Percentiles rank a stretch among this genome's conserved stretches.
These are phyloP conservation scores for Sylvia atricapilla DNA, from an alignment of 2,113 vertebrate genomes.

Conservation along the genomic window DNA sequence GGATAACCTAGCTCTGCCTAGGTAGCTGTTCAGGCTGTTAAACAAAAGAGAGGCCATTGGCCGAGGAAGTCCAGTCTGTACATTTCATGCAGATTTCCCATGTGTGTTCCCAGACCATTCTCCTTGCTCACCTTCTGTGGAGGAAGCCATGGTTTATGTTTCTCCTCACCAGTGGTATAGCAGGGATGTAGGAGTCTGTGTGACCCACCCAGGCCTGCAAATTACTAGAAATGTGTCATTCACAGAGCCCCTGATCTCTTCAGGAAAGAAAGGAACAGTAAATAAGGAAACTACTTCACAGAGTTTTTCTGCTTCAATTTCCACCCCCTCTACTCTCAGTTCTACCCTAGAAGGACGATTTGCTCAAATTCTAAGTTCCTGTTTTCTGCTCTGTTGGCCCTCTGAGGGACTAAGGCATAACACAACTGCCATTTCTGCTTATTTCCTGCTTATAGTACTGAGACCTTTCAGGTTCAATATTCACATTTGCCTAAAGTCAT, in stretches of 20 bases:
- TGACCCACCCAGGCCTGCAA: neutral
- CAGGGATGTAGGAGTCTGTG: neutral
- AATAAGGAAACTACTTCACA: neutral
- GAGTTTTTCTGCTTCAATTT: neutral
- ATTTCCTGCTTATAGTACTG: neutral
- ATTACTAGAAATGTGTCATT: neutral
- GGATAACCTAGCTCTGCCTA: neutral
- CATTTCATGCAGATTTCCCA: neutral
- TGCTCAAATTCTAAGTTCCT: conserved; percentile 8
- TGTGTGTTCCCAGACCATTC: neutral
- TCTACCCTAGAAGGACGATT: neutral
- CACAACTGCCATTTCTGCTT: neutral
- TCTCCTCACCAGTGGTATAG: neutral
- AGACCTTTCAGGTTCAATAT: conserved; percentile 53
- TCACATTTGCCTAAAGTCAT: conserved; percentile 43
- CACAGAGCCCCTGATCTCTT: neutral
- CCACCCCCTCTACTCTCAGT: neutral
- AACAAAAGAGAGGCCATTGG: neutral
- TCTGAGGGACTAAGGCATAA: neutral
- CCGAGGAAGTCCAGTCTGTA: neutral
- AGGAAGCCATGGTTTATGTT: neutral
- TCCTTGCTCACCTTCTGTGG: neutral
- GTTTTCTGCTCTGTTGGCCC: conserved; percentile 16
- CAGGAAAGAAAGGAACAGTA: neutral
- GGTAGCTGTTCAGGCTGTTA: neutral